These are phyloP conservation scores for Zygothrica quintamaculata DNA, from an alignment of 2,888 invertebrate genomes.

Conservation along the genomic window DNA sequence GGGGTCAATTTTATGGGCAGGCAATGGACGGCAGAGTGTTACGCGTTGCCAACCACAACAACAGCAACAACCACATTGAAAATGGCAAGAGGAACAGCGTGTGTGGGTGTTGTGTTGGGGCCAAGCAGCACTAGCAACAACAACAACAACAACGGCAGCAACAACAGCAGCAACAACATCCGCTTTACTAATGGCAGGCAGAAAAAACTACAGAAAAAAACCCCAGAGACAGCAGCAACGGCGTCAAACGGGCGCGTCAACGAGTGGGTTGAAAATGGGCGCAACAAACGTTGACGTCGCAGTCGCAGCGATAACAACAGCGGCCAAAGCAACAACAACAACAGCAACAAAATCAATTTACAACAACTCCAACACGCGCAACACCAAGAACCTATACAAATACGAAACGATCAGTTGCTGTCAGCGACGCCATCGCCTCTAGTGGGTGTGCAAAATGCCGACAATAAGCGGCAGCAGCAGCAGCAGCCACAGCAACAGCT, in stretches of 20 bases:
- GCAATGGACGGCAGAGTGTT: constrained; percentile 52
- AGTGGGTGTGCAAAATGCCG: constrained; percentile 71
- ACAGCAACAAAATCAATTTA: constrained; percentile 72
- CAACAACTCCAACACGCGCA: constrained; percentile 71
- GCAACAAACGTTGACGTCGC: constrained; percentile 54
- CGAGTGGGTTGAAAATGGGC: constrained; percentile 83
- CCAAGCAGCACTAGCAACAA: constrained; percentile 45
- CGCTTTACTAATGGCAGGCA: constrained; percentile 78
- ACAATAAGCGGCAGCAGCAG: constrained; percentile 10
- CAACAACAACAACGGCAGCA: constrained; percentile 77
- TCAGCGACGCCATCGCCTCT: constrained; percentile 35
- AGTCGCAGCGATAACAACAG: constrained; percentile 30
- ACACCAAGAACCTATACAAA: constrained; percentile 62
- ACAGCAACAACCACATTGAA: constrained; percentile 24
- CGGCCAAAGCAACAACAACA: constrained; percentile 39
- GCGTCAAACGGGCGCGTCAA: constrained; percentile 55
- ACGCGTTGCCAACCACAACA: constrained; percentile 65
- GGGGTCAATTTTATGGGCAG: constrained; percentile 70
- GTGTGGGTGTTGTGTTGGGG: constrained; percentile 63
- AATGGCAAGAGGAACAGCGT: constrained; percentile 36
- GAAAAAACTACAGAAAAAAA: constrained; percentile 34
- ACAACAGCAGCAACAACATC: constrained; percentile 61
- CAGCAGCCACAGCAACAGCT: constrained; percentile 22
- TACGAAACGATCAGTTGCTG: constrained; percentile 63
- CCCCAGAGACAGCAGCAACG: constrained; percentile 46